Base-by-base conservation (phyloP, 1,140 invertebrate species). In the Agrilus planipennis region DNA sequence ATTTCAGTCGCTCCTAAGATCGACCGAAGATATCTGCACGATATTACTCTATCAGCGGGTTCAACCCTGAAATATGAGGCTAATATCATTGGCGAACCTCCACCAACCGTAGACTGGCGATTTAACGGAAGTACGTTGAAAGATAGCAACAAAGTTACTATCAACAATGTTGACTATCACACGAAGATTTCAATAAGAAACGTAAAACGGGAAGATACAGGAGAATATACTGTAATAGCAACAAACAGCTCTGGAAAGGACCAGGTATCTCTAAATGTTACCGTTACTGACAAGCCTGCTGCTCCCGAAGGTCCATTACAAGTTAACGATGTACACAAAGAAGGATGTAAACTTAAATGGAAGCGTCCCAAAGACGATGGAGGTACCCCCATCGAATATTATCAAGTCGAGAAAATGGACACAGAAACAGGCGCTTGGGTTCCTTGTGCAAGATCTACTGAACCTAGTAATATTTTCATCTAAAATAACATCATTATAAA, bases 321-420 rank as follows among this genome's bases (percentile, higher is more conserved):
- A 65, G 76, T 92, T 17, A 81, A 79, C 5, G 89, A 94, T 62
- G 76, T 94, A 2, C 85, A 91, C 61, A 92, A 92, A 58, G 84
- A 92, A 51, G 90, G 90, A 10, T 92, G 88, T 50, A 89, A 89
- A 52, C 71, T 96, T 9, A 90, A 89, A 61, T 96, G 91, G 91
- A 93, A 92, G 63, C 70, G 87, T 32, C 90, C 90, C 6, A 76
- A 79, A 54, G 88, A 92, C 63, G 87, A 92, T 63, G 86, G 86
- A 27, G 85, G 85, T 44, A 74, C 75, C 45, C 85, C 81, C 30
- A 86, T 95, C 58, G 89, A 92, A 54, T 89, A 89, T 55, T 96
- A 93, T 62, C 80, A 93, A 62, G 78, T 94, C 16, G 91, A 96
- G 53, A 96, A 94, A 63, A 75, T 90, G 69, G 92, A 96, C 60